Base-by-base conservation (phyloP, 1,140 invertebrate species). In the Cydia splendana region DNA sequence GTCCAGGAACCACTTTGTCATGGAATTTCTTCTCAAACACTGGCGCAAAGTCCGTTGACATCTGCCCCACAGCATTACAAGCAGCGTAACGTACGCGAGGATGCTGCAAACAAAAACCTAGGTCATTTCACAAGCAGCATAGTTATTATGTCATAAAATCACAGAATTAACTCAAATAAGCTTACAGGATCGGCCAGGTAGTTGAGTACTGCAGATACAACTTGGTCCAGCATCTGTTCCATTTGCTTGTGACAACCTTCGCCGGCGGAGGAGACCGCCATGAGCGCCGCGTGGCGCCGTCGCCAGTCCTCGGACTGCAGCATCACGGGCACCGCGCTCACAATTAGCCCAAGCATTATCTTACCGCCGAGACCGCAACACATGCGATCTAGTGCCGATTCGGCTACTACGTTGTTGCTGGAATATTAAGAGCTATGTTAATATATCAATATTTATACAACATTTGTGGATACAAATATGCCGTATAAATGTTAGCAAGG, bases 41-140 rank as follows among this genome's bases (percentile, higher is more conserved):
- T 4, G 98, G 98, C 5, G 98, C 98, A 95, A 99, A 99, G 93
- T 99, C 99, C 13, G 98, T 98, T 0, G 98, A 98, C 98, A 99
- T 99, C 94, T 99, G 99, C 15, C 99, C 99, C 53, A 99, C 95
- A n/a, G 98, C 98, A 94, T 99, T 99, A 88, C 99, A 99, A 67
- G 98, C 98, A 34, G 99, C 99, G 88, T 99, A 99, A 65, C 98
- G 95, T 0, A 99, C 98, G 79, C 98, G 94, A 13, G 98, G 98
- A 94, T 99, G 98, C 95, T 97, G 82, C 18, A 92, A 94, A 82
- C 80, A 65, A 82, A 82, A 79, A 74, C 15, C 7, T 45, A 20
- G 34, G 45, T 74, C 4, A 78, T 75, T 28, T 38, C 76, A 77
- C 45, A 24, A 51, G 77, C 20, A 69, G 62, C 28, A 76, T 69